Percentiles rank a stretch among this genome's conserved stretches.
Conservation (phyloP, 1,140 invertebrate species). For the Bombus waltoni region DNA sequence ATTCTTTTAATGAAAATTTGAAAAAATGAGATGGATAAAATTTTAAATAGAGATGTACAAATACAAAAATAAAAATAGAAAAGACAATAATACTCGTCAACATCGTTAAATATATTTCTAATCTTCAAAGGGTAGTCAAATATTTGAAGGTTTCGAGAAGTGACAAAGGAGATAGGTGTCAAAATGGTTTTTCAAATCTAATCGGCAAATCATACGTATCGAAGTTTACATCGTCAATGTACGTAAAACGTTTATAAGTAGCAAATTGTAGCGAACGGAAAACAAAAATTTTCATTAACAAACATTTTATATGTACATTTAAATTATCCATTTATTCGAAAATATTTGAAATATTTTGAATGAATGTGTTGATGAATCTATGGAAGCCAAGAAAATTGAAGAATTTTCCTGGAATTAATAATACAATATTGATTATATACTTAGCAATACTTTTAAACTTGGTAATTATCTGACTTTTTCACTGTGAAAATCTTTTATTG, state of each 20-base stretch:
- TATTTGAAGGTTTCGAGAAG: constrained; percentile 42
- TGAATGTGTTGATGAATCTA: neutral
- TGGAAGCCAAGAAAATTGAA: neutral
- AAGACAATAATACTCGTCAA: neutral
- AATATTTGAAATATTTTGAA: neutral
- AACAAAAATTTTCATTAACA: neutral
- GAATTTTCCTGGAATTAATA: constrained; percentile 2
- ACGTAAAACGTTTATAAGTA: constrained; percentile 51
- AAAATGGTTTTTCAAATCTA: constrained; percentile 41
- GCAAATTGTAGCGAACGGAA: constrained; percentile 57
- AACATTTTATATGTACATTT: neutral
- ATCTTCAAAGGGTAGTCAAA: constrained; percentile 15
- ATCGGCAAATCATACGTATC: constrained; percentile 52
- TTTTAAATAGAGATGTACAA: neutral
- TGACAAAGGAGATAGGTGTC: constrained; percentile 32
- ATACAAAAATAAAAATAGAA: neutral
- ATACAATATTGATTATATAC: neutral
- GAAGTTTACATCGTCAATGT: constrained; percentile 44
- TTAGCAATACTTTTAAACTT: neutral
- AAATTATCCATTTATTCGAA: neutral
- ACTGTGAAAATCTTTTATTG: neutral
- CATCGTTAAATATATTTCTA: neutral
- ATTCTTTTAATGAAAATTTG: neutral
- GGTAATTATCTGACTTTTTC: neutral
- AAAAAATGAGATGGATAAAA: neutral